Conservation (phyloP, 2,797 vertebrate species). For the Phoeniculus purpureus region DNA sequence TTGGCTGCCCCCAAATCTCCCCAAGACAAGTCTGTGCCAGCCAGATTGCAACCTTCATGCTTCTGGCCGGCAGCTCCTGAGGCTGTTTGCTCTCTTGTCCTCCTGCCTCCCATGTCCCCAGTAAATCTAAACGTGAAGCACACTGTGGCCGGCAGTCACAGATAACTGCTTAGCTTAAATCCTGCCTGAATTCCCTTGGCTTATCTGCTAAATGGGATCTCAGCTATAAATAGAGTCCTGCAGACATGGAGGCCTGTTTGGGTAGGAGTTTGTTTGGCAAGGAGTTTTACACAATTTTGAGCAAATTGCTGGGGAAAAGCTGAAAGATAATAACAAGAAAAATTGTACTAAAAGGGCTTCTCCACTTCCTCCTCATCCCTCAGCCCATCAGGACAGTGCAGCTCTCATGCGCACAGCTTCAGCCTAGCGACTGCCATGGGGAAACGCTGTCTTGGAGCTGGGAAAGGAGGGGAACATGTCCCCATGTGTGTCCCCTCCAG, state of each 20-base stretch:
- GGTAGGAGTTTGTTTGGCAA: slow-evolving; percentile 41
- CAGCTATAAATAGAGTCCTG: slow-evolving; percentile 48
- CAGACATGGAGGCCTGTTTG: slow-evolving; percentile 32
- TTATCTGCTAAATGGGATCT: slow-evolving; percentile 73
- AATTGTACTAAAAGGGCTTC: neutral
- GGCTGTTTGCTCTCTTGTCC: slow-evolving; percentile 6
- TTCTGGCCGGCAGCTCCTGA: neutral
- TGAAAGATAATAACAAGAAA: slow-evolving; percentile 26
- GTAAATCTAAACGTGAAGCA: slow-evolving; percentile 18
- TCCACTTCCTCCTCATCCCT: neutral
- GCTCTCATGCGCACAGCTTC: neutral
- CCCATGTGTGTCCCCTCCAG: fast-evolving
- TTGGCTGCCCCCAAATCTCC: neutral
- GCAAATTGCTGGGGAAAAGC: slow-evolving; percentile 43
- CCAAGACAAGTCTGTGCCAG: neutral
- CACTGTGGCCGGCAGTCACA: slow-evolving; percentile 44
- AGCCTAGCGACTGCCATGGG: neutral
- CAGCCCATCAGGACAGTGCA: neutral
- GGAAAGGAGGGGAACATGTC: neutral
- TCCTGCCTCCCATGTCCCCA: neutral
- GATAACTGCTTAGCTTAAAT: slow-evolving; percentile 72
- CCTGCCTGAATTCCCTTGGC: slow-evolving; percentile 47
- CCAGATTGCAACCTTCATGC: fast-evolving
- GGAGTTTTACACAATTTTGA: slow-evolving; percentile 57
- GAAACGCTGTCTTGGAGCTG: neutral